Conservation (phyloP, 1,140 invertebrate species). For the Argopecten irradians region DNA sequence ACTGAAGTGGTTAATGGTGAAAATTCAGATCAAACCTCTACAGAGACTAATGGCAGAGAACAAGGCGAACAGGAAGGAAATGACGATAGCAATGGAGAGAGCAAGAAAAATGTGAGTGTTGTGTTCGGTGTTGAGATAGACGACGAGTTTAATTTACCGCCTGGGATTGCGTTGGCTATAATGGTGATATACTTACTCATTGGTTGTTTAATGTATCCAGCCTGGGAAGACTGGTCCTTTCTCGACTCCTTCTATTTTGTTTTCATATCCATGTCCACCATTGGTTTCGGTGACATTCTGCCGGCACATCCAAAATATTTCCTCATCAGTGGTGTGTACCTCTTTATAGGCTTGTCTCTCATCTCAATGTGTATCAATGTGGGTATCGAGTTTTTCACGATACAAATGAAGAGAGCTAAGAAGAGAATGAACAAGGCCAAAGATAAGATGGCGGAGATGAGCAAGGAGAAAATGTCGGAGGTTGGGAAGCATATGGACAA, state of each 20-base stretch:
- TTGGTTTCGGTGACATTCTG: conserved; percentile 91
- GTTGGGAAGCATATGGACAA: conserved; percentile 50
- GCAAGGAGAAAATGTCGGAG: conserved; percentile 51
- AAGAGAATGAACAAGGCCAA: conserved; percentile 52
- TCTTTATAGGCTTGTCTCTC: conserved; percentile 94
- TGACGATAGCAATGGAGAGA: conserved; percentile 37
- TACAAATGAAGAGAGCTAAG: conserved; percentile 59
- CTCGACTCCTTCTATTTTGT: conserved; percentile 96
- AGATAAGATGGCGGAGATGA: conserved; percentile 50
- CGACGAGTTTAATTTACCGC: conserved; percentile 95
- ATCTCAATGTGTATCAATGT: conserved; percentile 97
- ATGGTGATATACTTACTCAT: conserved; percentile 90
- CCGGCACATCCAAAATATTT: conserved; percentile 93
- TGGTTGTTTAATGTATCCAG: conserved; percentile 87
- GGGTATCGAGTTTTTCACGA: conserved; percentile 78
- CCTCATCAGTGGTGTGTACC: conserved; percentile 92
- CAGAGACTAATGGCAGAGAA: background rate
- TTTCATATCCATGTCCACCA: conserved; percentile 85
- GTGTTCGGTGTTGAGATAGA: conserved; percentile 80
- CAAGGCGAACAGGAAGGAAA: conserved; percentile 74
- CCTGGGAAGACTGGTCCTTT: conserved; percentile 86
- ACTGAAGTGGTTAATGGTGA: background rate
- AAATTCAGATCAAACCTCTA: background rate
- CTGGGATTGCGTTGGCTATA: conserved; percentile 89
- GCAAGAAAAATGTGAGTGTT: conserved; percentile 41